Percentiles rank a stretch among this genome's conserved stretches.
Conservation (phyloP, 1,140 invertebrate genomes). For the Lysiphlebus fabarum region DNA sequence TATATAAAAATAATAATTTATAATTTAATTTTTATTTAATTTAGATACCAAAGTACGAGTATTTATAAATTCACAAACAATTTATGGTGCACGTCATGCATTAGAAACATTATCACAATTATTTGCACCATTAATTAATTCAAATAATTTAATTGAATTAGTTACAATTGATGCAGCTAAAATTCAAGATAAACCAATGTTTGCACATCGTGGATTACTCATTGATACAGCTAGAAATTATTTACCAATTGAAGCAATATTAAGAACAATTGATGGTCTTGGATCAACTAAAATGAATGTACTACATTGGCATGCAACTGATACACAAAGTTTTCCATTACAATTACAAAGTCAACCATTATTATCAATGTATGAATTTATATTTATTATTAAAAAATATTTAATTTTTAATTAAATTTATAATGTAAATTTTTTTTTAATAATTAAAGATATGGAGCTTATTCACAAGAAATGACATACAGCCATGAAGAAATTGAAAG, state of each 20-base stretch:
- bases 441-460: conserved; percentile 67
- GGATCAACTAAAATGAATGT: conserved; percentile 78
- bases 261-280: conserved; percentile 73
- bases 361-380: conserved; percentile 53
- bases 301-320: conserved; percentile 83
- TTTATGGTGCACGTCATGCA: conserved; percentile 74
- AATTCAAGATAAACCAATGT: conserved; percentile 46
- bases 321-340: conserved; percentile 80
- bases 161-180: conserved; percentile 42
- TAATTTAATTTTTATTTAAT: conserved; percentile 15
- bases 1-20: neutral
- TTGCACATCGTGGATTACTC: conserved; percentile 66
- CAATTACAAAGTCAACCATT: conserved; percentile 66
- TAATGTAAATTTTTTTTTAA: conserved; percentile 9
- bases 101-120: conserved; percentile 74
- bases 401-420: too few relatives aligned
- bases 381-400: neutral
- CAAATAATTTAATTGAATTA: conserved; percentile 28
- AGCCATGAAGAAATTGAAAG: conserved; percentile 64
- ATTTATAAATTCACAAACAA: conserved; percentile 62
- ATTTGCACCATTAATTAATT: conserved; percentile 46
- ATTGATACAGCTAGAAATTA: conserved; percentile 77
- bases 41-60: conserved; percentile 55
- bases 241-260: conserved; percentile 66
- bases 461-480: conserved; percentile 68